Evolutionary conservation across 2,113 vertebrate genomes (phyloP).

Genomic region (Garra rufa): DNA sequence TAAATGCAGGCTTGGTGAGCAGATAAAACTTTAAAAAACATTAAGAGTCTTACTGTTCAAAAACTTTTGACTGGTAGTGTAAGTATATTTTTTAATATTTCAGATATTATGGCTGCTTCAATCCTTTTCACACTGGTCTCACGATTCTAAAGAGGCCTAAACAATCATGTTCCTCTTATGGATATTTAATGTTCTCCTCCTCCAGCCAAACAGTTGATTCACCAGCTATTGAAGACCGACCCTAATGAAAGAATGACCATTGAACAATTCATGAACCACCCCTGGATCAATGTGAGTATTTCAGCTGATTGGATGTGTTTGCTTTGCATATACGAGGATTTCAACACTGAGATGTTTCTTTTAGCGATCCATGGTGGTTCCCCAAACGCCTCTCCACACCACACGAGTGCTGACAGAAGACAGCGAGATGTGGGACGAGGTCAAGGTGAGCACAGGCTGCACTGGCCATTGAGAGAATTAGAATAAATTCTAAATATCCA

Average conservation of each 20-base stretch:
- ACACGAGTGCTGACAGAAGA: slow-evolving; percentile 94
- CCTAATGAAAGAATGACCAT: slow-evolving; percentile 96
- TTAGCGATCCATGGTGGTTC: slow-evolving; percentile 92
- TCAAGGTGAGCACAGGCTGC: slow-evolving; percentile 85
- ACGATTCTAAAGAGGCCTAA: background rate
- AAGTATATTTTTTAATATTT: background rate
- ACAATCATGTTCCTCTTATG: background rate
- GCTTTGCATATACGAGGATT: background rate
- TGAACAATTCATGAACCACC: slow-evolving; percentile 94
- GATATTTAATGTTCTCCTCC: slow-evolving; percentile 14
- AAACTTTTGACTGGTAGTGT: too few species aligned
- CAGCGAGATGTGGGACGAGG: slow-evolving; percentile 96
- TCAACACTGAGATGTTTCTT: slow-evolving; percentile 39
- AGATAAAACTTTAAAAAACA: too few species aligned
- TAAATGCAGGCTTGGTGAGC: too few species aligned
- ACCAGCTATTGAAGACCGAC: slow-evolving; percentile 93
- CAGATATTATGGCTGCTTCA: background rate
- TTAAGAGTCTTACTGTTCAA: too few species aligned
- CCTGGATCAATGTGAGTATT: slow-evolving; percentile 93
- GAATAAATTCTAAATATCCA: background rate
- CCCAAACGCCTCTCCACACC: slow-evolving; percentile 93
- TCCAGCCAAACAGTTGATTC: slow-evolving; percentile 92
- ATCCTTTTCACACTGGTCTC: background rate
- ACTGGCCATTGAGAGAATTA: slow-evolving; percentile 49
- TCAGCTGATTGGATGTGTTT: background rate